Conservation (phyloP, 2,888 invertebrate species). For the Dione juno region DNA sequence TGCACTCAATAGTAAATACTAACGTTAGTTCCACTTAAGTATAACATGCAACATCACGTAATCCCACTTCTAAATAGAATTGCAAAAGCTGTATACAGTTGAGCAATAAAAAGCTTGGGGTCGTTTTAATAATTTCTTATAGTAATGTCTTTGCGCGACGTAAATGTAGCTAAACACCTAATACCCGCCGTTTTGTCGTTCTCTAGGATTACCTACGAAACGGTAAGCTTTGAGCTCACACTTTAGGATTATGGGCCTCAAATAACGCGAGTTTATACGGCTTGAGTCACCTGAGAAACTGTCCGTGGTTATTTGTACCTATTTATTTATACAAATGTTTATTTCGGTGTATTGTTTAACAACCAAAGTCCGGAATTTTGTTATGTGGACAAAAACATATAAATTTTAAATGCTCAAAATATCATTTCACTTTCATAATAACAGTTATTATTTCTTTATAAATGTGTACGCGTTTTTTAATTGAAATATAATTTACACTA, state of each 20-base stretch:
- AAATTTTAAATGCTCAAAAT: background rate
- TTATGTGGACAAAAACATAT: background rate
- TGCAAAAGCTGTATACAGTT: slow-evolving; percentile 44
- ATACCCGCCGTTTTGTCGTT: slow-evolving; percentile 46
- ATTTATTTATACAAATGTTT: slow-evolving; percentile 7
- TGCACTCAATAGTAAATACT: slow-evolving; percentile 36
- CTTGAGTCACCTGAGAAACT: slow-evolving; percentile 41
- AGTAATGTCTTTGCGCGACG: slow-evolving; percentile 45
- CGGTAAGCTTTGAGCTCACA: slow-evolving; percentile 47
- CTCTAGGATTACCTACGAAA: slow-evolving; percentile 48
- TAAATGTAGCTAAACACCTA: slow-evolving; percentile 43
- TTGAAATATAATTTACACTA: too few species aligned
- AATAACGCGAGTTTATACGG: slow-evolving; percentile 47
- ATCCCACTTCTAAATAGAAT: slow-evolving; percentile 42
- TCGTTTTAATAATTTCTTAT: slow-evolving; percentile 47
- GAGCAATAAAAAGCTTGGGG: slow-evolving; percentile 41
- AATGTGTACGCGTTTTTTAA: too few species aligned
- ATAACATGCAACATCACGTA: slow-evolving; percentile 40
- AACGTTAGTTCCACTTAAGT: slow-evolving; percentile 36
- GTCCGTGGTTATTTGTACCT: slow-evolving; percentile 26
- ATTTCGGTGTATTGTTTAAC: background rate
- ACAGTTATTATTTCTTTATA: background rate
- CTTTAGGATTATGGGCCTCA: slow-evolving; percentile 49
- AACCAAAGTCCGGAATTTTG: background rate
- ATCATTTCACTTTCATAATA: background rate